Conservation (phyloP, 2,888 invertebrate genomes). For the Leuctra nigra region DNA sequence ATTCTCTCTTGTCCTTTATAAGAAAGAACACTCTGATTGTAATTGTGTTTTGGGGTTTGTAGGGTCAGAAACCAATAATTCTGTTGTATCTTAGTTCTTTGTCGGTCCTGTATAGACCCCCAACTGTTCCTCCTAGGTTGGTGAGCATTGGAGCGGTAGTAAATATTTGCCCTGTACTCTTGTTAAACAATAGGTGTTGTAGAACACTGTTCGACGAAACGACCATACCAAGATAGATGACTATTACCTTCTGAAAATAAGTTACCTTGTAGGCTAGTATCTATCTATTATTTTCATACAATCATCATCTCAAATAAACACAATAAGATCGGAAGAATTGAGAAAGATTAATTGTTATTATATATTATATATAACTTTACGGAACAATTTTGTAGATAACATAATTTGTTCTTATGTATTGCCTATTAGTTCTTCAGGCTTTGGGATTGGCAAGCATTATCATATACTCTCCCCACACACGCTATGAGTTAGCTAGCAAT, state of each 20-base stretch:
- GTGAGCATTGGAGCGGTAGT: not conserved
- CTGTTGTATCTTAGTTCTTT: slow-evolving; percentile 18
- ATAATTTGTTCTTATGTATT: not conserved
- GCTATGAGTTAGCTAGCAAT: not conserved
- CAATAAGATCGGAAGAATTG: not conserved
- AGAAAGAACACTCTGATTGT: slow-evolving; percentile 7
- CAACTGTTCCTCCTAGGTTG: not conserved
- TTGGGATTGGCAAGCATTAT: no score
- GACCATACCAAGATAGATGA: slow-evolving; percentile 3
- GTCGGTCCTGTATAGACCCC: slow-evolving; percentile 17
- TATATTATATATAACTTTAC: not conserved
- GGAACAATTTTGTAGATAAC: not conserved
- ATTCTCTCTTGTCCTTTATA: slow-evolving; percentile 9
- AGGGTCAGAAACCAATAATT: slow-evolving; percentile 25
- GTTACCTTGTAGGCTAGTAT: slow-evolving; percentile 1
- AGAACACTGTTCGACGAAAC: not conserved
- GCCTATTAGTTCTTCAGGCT: not conserved
- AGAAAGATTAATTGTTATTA: not conserved
- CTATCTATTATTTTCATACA: slow-evolving; percentile 7
- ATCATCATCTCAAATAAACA: slow-evolving; percentile 9
- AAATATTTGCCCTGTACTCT: slow-evolving; percentile 21
- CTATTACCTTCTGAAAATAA: slow-evolving; percentile 18
- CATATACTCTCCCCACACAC: not conserved
- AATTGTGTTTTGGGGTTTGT: slow-evolving; percentile 13
- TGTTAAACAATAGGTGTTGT: slow-evolving; percentile 1